Conservation (phyloP, 2,797 vertebrate species). For the Craterocephalus amniculus region DNA sequence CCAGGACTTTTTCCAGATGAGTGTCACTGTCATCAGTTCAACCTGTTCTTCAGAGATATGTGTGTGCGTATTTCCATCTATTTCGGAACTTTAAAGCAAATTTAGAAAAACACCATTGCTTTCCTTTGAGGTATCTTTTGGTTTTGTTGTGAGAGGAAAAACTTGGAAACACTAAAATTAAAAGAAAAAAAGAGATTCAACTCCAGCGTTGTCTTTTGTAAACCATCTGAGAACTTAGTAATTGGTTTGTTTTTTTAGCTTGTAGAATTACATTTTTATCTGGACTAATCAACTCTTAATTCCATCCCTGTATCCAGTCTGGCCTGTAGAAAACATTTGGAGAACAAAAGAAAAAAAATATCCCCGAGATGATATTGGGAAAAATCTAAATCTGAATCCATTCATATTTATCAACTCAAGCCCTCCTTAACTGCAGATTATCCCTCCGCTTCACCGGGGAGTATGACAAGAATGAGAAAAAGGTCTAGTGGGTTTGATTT, state of each 20-base stretch:
- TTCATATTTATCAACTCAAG: conserved; percentile 48
- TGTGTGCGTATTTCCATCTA: no score
- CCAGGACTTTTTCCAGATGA: no score
- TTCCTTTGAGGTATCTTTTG: not conserved
- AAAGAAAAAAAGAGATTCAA: not conserved
- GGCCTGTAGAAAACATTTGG: not conserved
- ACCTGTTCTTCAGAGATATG: no score
- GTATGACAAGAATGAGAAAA: conserved; percentile 56
- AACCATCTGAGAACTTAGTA: not conserved
- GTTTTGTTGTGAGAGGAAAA: not conserved
- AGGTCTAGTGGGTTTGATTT: conserved; percentile 61
- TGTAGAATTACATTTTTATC: not conserved
- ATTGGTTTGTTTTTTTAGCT: not conserved
- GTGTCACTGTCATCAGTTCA: no score
- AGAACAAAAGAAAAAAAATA: not conserved
- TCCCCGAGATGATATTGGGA: conserved; percentile 18
- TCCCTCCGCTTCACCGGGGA: conserved; percentile 28
- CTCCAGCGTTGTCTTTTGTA: not conserved
- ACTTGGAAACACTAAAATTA: not conserved
- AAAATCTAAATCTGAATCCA: conserved; percentile 46
- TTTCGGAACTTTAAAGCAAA: not conserved
- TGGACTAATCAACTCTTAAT: not conserved
- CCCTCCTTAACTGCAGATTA: conserved; percentile 49
- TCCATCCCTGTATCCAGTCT: not conserved
- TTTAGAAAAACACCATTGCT: not conserved